Evolutionary conservation across 2,888 invertebrate species (phyloP).

Genomic region (Lithophane ornitopus): DNA sequence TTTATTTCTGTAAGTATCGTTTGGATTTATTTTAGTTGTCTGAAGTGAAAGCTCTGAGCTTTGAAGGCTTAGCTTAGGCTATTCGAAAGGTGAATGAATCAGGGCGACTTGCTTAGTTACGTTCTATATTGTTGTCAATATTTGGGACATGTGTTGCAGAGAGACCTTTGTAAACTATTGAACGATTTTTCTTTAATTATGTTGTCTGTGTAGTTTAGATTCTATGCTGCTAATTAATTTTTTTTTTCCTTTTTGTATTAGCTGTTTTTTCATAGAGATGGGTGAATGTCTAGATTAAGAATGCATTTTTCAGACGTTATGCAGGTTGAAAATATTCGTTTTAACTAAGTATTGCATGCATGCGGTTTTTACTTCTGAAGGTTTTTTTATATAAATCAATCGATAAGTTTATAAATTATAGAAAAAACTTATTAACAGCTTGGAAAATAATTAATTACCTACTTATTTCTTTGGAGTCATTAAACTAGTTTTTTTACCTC

Average conservation of each 20-base stretch:
- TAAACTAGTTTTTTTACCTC: constrained; percentile 39
- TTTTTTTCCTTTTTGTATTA: not conserved
- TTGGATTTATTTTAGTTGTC: constrained; percentile 61
- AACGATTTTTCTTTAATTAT: not conserved
- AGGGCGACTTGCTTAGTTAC: constrained; percentile 66
- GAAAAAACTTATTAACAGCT: not conserved
- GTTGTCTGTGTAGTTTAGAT: not conserved
- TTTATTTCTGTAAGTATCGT: constrained; percentile 81
- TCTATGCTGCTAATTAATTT: not conserved
- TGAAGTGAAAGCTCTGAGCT: constrained; percentile 76
- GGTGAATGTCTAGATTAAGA: constrained; percentile 2
- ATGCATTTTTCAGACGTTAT: not conserved
- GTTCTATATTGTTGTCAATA: constrained; percentile 63
- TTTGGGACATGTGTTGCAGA: constrained; percentile 58
- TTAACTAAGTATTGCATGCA: not conserved
- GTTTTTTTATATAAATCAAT: not conserved
- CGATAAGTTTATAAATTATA: not conserved
- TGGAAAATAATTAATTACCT: constrained; percentile 12
- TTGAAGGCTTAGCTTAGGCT: constrained; percentile 67
- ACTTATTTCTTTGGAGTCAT: constrained; percentile 27
- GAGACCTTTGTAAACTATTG: not conserved
- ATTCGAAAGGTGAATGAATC: constrained; percentile 79
- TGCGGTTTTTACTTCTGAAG: not conserved
- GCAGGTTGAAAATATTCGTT: not conserved
- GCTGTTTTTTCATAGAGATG: constrained; percentile 2